Base-by-base conservation (phyloP, 2,113 vertebrate species). In the Vulpes ferrilata region DNA sequence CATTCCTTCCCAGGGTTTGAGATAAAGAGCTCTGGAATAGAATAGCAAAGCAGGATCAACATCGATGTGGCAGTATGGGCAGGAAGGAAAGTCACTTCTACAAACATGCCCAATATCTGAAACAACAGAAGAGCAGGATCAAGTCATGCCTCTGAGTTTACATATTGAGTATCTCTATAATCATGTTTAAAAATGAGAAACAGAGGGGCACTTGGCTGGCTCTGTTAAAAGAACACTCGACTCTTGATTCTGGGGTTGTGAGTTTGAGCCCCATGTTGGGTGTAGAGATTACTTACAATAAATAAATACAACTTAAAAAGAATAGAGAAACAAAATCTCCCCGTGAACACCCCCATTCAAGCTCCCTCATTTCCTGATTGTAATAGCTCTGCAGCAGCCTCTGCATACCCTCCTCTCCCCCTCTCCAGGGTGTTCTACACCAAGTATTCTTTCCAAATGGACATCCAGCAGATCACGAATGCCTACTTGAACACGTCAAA, bases 351-450 rank as follows among this genome's bases (percentile, higher is more conserved):
- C 57, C 17, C 15, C 7, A 25, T 3, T 32, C 60, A 8, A 53
- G 74, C 10, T 1, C 22, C 43, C 30, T 43, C 88, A 27, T 20
- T 13, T 64, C 57, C 6, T 27, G 60, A 53, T 15, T 0, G 48
- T 15, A 23, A 13, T 11, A 15, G 22, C 12, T 30, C 35, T 20
- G 16, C 10, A 5, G 32, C 25, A 17, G 25, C 53, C 27, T 32
- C 27, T 9, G 2, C 16, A 64, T 1, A 10, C 12, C 48, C 51
- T 0, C 17, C 22, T 7, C 1, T 15, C 7, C 23, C 53, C 6
- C 62, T 27, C 48, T 55, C 60, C 19, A 30, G 4, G 7, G 16
- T 11, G 11, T 7, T 23, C 43, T 27, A 16, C 13, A 8, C 43
- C 32, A 11, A 7, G 15, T 2, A 30, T 8, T 74, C 69, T 60